phyloP scores from a whole-genome alignment of 2,797 vertebrate genomes.

The Tauraco hartlaubi region DNA sequence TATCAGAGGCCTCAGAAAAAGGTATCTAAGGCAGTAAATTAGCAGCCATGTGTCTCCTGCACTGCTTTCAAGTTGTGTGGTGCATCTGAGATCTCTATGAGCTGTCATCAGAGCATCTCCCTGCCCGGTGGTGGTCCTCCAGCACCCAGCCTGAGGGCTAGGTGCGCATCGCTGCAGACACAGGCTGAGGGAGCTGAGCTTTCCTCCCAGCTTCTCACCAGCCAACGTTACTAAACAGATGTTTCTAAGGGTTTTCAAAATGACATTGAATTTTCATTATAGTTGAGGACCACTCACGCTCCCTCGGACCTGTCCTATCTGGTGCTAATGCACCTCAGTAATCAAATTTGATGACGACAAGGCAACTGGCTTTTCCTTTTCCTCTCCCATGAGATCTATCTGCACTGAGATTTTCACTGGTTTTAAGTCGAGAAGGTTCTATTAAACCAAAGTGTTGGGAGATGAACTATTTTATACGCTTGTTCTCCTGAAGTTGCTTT shows the following conservation, averaged over 20 bases:
- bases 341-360: not conserved
- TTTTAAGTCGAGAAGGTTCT: not conserved
- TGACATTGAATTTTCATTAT: not conserved
- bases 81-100: not conserved
- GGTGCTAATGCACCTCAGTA: fast-evolving
- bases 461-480: not conserved
- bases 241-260: not conserved
- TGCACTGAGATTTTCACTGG: not conserved
- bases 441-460: not conserved
- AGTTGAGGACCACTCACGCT: fast-evolving
- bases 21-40: not conserved
- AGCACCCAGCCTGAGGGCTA: fast-evolving
- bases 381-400: not conserved
- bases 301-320: not conserved
- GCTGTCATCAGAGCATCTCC: not conserved
- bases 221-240: not conserved
- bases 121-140: not conserved
- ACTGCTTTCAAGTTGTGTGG: not conserved
- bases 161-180: not conserved
- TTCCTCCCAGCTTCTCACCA: fast-evolving
- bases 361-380: not conserved
- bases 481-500: not conserved
- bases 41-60: not conserved
- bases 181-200: not conserved
- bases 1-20: not conserved